Conservation (phyloP, 53 echinoderm and acorn worm species). For the Luidia sarsii region DNA sequence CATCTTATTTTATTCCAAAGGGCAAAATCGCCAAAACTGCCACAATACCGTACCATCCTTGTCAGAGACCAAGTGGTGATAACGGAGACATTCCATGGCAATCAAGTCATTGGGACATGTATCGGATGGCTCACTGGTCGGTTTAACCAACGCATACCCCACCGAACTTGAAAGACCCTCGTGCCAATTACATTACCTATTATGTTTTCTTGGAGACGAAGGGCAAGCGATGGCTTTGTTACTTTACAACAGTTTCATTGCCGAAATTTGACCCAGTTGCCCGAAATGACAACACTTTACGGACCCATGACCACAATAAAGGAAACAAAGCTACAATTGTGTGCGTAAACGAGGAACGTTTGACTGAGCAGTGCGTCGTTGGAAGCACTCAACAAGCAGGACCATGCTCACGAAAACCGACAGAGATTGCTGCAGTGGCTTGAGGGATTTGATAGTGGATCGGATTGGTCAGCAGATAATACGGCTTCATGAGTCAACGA, state of each 20-base stretch:
- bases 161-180: conserved; percentile 19
- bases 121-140: too few relatives aligned
- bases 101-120: too few relatives aligned
- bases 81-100: too few relatives aligned
- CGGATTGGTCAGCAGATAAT: not conserved
- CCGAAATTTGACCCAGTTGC: not conserved
- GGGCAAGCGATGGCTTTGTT: conserved; percentile 34
- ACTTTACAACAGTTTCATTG: not conserved
- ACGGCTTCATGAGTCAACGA: conserved; percentile 19
- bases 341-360: too few relatives aligned
- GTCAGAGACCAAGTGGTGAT: too few relatives aligned
- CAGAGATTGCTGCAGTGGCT: conserved; percentile 17
- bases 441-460: conserved; percentile 24
- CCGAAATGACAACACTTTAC: not conserved
- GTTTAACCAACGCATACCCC: too few relatives aligned
- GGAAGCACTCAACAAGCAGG: conserved; percentile 12
- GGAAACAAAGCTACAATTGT: too few relatives aligned
- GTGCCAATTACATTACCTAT: conserved; percentile 22
- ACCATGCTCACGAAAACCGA: not conserved
- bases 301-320: not conserved
- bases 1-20: not conserved
- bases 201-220: not conserved
- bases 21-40: not conserved
- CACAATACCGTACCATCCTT: not conserved
- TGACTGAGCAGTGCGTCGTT: conserved; percentile 32